A percentile compares a stretch with the other conserved stretches of the same genome.
phyloP scores from a whole-genome alignment of 2,888 invertebrate genomes.

The Chrysodeixis includens region DNA sequence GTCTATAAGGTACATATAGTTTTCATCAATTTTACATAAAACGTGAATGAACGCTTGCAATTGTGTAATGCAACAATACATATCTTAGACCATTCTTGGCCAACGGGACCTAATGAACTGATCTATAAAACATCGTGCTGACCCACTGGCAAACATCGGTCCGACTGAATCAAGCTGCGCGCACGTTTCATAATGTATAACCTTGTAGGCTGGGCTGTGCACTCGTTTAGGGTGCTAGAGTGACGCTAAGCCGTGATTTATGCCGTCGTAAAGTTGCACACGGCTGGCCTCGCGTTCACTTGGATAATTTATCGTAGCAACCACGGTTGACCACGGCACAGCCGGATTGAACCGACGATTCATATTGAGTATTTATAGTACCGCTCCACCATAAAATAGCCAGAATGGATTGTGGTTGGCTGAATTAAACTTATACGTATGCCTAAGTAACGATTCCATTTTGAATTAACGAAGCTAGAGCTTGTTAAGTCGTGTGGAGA shows the following conservation, averaged over 20 bases:
- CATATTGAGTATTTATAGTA: conserved; percentile 67
- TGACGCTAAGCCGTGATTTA: conserved; percentile 82
- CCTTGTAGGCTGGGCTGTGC: conserved; percentile 63
- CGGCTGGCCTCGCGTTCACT: conserved; percentile 85
- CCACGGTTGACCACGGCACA: conserved; percentile 79
- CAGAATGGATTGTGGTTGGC: conserved; percentile 28
- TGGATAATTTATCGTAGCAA: conserved; percentile 84
- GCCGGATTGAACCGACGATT: conserved; percentile 73
- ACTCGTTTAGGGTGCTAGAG: conserved; percentile 71
- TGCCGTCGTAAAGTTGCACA: conserved; percentile 83
- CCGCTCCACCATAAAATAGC: conserved; percentile 48
- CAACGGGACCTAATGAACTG: conserved; percentile 39
- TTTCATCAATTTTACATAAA: no score
- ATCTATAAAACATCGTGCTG: conserved; percentile 50
- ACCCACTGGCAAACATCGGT: conserved; percentile 61
- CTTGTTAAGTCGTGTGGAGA: conserved; percentile 11
- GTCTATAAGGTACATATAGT: no score
- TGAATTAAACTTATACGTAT: conserved; percentile 16
- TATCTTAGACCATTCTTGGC: conserved; percentile 1
- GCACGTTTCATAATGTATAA: conserved; percentile 66
- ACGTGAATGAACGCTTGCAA: not conserved
- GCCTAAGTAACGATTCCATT: conserved; percentile 26
- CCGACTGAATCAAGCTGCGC: conserved; percentile 59
- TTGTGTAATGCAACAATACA: not conserved
- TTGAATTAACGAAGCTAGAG: conserved; percentile 22